Evolutionary conservation across 2,888 invertebrate species (phyloP).

Genomic region (Agrochola litura): DNA sequence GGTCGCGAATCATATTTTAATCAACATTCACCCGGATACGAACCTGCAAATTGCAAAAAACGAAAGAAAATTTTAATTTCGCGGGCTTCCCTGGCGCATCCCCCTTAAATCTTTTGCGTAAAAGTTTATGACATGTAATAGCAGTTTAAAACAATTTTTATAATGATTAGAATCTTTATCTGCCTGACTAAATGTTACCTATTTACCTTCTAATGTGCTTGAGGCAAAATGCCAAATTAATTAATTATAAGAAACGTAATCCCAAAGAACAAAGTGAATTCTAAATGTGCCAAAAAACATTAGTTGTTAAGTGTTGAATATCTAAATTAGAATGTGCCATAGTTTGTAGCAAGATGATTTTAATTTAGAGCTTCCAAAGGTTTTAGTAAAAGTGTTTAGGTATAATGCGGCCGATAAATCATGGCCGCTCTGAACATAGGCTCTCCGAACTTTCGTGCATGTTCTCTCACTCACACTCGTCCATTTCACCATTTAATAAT

Average conservation of each 20-base stretch:
- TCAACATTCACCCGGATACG: too few species aligned
- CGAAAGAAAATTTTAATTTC: too few species aligned
- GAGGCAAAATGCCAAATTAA: constrained; percentile 40
- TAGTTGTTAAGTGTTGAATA: constrained; percentile 67
- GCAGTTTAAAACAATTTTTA: background rate
- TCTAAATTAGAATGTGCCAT: constrained; percentile 53
- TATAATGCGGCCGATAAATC: too few species aligned
- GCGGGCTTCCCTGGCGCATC: too few species aligned
- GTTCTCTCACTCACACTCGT: too few species aligned
- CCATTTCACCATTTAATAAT: too few species aligned
- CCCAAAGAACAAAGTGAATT: constrained; percentile 86
- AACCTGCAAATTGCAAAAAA: too few species aligned
- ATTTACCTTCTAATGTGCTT: constrained; percentile 22
- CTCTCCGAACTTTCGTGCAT: too few species aligned
- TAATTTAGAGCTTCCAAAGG: constrained; percentile 2
- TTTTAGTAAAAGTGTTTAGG: background rate
- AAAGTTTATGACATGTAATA: background rate
- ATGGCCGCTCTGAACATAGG: too few species aligned
- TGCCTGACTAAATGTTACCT: constrained; percentile 30
- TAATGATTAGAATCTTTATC: background rate
- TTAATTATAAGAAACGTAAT: constrained; percentile 52
- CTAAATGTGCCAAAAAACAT: constrained; percentile 84
- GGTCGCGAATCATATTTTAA: too few species aligned
- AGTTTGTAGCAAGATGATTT: constrained; percentile 28
- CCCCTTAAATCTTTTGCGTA: too few species aligned